These are phyloP conservation scores for Cyclargus thomasi DNA, from an alignment of 1,140 invertebrate genomes.

Conservation along the genomic window DNA sequence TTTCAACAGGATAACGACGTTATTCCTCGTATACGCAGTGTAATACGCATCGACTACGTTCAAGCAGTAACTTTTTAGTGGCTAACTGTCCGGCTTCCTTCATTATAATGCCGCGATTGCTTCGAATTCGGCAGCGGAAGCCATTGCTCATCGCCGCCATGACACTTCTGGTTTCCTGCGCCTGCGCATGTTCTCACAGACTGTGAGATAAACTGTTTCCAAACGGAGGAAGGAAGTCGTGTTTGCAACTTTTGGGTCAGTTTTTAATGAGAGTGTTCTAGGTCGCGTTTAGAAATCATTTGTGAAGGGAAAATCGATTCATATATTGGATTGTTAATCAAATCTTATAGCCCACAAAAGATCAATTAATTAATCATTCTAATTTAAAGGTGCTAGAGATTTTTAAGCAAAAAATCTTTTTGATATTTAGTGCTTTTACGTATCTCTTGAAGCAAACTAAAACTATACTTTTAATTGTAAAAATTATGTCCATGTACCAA, in stretches of 20 bases:
- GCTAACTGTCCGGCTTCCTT: slow-evolving; percentile 30
- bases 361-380: no score
- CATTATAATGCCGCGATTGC: slow-evolving; percentile 25
- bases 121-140: slow-evolving; percentile 35
- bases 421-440: no score
- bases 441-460: no score
- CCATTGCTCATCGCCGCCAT: slow-evolving; percentile 45
- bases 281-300: neutral
- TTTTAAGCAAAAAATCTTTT: no score
- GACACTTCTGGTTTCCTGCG: slow-evolving; percentile 46
- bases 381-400: no score
- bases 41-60: no score
- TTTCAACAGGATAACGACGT: no score
- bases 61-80: slow-evolving; percentile 19
- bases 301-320: neutral
- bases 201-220: slow-evolving; percentile 12
- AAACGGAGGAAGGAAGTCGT: slow-evolving; percentile 2
- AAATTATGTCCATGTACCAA: no score
- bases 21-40: no score
- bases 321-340: neutral
- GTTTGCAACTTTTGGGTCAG: neutral
- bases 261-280: neutral
- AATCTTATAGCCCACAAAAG: no score
- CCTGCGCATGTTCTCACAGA: slow-evolving; percentile 34
- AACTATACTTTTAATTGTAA: no score